Base-by-base conservation (phyloP, 2,888 invertebrate species). In the Heliothis peltigera region DNA sequence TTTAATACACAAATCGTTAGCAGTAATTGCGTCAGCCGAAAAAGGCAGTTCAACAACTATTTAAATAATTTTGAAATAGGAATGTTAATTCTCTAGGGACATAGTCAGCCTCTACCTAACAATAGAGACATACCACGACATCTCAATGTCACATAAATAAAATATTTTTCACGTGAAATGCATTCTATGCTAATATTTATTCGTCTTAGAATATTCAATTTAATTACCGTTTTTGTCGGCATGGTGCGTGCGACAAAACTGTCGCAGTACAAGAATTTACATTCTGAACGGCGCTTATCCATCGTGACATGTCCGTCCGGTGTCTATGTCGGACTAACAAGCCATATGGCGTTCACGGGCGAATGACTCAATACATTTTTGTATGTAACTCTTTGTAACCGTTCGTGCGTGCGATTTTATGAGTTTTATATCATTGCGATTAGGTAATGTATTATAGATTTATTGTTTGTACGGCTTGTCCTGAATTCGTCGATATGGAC, bases 331-430 rank as follows among this genome's bases (percentile, higher is more conserved):
- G 83, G 80, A 86, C 87, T 85, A 88, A 86, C 87, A 70, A 84
- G 87, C 91, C 92, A 92, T 92, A 92, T 92, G 92, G 92, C 84
- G 84, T 85, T 86, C 84, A 86, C 82, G 84, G 83, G 75, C 75
- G 84, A 84, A 84, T 89, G 89, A 88, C 90, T 91, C 87, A 89
- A 89, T 87, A 86, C 75, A 81, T 81, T 81, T 82, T 67, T 70
- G 69, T 79, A 83, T 81, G 77, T 86, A 81, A 82, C 80, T 80
- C 79, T 77, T 83, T 84, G 81, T 82, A 84, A 80, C 79, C 80
- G 73, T 69, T 85, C 83, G 79, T 78, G 85, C 87, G 83, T 83
- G 77, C 70, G 60, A 83, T 83, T 82, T 81, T 78, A 75, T 80
- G 70, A 63, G 71, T 72, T 72, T n/a, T 62, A 59, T 81, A 70